Base-by-base conservation (phyloP, 1,140 invertebrate species). In the Anastrepha obliqua region DNA sequence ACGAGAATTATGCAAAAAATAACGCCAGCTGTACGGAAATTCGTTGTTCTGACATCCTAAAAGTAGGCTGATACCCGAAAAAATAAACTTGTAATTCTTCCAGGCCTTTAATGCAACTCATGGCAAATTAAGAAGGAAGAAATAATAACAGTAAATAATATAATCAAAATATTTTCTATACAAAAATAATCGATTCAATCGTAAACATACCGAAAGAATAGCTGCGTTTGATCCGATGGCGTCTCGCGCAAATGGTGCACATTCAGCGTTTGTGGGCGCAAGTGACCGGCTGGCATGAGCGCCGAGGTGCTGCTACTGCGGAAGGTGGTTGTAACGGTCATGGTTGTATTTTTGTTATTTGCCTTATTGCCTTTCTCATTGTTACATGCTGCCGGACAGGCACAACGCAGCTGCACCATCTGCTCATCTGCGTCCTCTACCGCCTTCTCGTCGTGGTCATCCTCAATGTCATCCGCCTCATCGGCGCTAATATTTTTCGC, bases 161-260 rank as follows among this genome's bases (percentile, higher is more conserved):
- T 29, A 29, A 29, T 29, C 29, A 29, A 29, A 29, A 29, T 29
- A 29, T 29, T 29, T 29, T 29, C 29, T 29, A 29, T 55, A 55
- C 2, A 55, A 55, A 1, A 55, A 55, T 55, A 55, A 55, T 8
- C 29, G 70, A 90, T 88, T 51, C 51, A 88, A 47, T 70, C 39
- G 70, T 88, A 90, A 90, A 92, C 91, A 90, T 92, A 92, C 91
- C 91, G 90, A 89, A 92, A 91, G 89, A 92, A 92, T 81, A 92
- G 85, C 90, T 92, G 91, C 78, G 91, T 92, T 89, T 90, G 92
- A 89, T 92, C 91, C 85, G 91, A 89, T 74, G 91, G 91, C 88
- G 91, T 91, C 90, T 92, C 91, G 86, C 90, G 92, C 67, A 90
- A 85, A 89, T 92, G 91, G 70, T 92, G 91, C 11, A 92, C 91